A percentile compares a stretch with the other conserved stretches of the same genome.
Evolutionary conservation across 2,113 vertebrate species (phyloP).

Genomic region (Gila orcuttii): DNA sequence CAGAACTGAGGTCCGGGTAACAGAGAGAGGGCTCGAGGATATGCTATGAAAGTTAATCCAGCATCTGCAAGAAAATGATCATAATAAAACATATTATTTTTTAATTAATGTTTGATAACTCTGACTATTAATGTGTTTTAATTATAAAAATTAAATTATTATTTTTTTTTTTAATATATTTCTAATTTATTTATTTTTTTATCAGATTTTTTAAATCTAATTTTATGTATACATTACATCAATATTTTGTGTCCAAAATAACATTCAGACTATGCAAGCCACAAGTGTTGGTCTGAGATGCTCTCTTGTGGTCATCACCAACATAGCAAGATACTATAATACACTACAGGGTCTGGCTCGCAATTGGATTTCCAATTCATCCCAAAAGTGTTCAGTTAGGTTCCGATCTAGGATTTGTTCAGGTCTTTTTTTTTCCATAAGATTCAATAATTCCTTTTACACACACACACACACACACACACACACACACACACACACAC

Average conservation of each 20-base stretch:
- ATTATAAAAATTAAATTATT: no score
- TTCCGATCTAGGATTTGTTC: background rate
- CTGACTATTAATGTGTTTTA: no score
- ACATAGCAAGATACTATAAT: background rate
- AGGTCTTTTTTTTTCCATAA: background rate
- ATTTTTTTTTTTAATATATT: background rate
- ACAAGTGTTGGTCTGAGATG: conserved; percentile 16
- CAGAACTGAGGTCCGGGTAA: conserved; percentile 87
- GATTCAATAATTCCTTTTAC: background rate
- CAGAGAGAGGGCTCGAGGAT: conserved; percentile 85
- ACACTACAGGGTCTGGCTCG: background rate
- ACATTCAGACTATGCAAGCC: background rate
- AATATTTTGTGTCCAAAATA: background rate
- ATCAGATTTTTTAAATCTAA: background rate
- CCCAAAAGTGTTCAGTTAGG: background rate
- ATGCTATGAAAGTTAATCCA: conserved; percentile 84
- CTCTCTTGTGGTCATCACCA: conserved; percentile 68
- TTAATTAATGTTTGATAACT: background rate
- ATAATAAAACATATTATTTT: background rate
- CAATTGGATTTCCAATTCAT: background rate
- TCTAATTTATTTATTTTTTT: background rate
- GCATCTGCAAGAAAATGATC: conserved; percentile 74
- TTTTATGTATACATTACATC: background rate
- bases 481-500: no score
- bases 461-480: no score